These are phyloP conservation scores for Glaucopsyche alexis DNA, from an alignment of 2,888 invertebrate species.

Conservation along the genomic window DNA sequence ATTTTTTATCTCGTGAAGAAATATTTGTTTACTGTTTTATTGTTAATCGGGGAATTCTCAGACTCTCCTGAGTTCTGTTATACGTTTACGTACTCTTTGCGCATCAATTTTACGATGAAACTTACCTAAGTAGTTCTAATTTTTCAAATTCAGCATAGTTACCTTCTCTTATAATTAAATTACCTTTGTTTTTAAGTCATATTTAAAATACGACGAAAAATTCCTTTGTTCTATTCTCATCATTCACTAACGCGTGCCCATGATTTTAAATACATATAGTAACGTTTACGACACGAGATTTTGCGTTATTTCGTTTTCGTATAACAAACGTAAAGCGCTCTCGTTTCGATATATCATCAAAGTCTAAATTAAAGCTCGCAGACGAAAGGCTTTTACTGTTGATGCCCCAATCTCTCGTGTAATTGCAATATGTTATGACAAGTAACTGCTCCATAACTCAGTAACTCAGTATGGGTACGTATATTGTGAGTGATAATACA, in stretches of 20 bases:
- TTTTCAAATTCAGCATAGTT: too few species aligned
- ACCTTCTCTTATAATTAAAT: too few species aligned
- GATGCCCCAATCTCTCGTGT: conserved; percentile 19
- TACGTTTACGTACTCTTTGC: too few species aligned
- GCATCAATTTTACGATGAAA: too few species aligned
- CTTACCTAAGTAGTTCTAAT: too few species aligned
- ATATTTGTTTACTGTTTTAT: too few species aligned
- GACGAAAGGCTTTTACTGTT: conserved; percentile 16
- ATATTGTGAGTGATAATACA: background rate
- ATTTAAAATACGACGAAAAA: background rate
- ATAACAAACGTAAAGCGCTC: background rate
- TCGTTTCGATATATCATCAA: conserved; percentile 19
- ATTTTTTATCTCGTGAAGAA: too few species aligned
- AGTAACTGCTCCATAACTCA: background rate
- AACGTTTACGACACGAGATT: conserved; percentile 3
- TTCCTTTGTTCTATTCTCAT: background rate
- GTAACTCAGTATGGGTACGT: too few species aligned
- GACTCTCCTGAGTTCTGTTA: too few species aligned
- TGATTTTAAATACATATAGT: background rate
- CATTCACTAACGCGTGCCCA: background rate
- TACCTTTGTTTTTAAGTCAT: background rate
- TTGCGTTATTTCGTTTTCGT: background rate
- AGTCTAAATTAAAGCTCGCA: conserved; percentile 17
- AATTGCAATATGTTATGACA: conserved; percentile 24
- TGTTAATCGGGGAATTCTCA: too few species aligned